Base-by-base conservation (phyloP, 1,140 invertebrate species). In the Drosophila neocordata region DNA sequence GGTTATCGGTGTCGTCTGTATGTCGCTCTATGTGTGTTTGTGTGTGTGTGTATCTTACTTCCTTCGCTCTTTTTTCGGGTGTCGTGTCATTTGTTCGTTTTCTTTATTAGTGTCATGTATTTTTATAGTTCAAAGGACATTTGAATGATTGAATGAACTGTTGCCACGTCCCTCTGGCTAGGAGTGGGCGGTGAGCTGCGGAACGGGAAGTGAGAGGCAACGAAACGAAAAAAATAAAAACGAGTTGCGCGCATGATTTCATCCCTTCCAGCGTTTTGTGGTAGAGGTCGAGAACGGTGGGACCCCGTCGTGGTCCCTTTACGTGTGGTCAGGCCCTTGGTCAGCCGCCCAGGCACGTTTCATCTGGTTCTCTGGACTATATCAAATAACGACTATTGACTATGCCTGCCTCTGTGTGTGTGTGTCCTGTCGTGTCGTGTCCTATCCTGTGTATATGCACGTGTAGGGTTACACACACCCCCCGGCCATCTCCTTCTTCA, bases 81-180 rank as follows among this genome's bases (percentile, higher is more conserved):
- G 82, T 89, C 75, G 87, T 90, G 82, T 83, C 87, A 90, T 90
- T 90, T 89, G 82, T 88, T 90, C 87, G 88, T 89, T 89, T 88
- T 90, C 89, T 91, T 91, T 91, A 91, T 91, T 91, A 91, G 89
- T 91, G 89, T 89, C 89, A 91, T 91, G 89, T 91, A 91, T 91
- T 91, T 91, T 91, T 91, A 90, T 91, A 91, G 89, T 91, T 90
- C 89, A 91, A 91, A 91, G 89, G 89, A 91, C 89, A 91, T 91
- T 91, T 91, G 89, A 91, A 91, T 91, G 89, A 91, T 91, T 91
- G 89, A 91, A 91, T 88, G 84, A 88, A 88, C 83, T 88, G 76
- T 77, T 71, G 53, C 59, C 38, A 41, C 51, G 55, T 48, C 69
- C 52, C 51, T 52, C 20, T 64, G 60, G 31, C 48, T 52, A 61